A percentile compares a stretch with the other conserved stretches of the same genome.
phyloP scores from a whole-genome alignment of 92 coral and sea anemone species.

The Siderastrea siderea region DNA sequence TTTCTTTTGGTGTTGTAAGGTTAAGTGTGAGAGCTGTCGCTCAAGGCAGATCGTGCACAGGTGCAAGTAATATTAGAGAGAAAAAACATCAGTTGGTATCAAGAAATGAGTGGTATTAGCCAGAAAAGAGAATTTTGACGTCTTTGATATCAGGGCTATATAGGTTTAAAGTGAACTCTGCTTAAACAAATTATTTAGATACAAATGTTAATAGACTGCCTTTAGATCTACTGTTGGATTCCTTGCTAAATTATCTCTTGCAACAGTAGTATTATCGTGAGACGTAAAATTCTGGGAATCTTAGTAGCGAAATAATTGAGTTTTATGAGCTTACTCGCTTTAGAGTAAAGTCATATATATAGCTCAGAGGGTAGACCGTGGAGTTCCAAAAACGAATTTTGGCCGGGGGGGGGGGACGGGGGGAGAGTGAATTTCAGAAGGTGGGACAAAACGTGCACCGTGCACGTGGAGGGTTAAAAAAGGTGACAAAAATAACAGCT shows the following conservation, averaged over 20 bases:
- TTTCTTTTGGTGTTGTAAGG: constrained; percentile 95
- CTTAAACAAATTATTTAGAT: background rate
- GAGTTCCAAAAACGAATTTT: no score
- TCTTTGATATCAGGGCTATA: background rate
- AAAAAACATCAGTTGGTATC: background rate
- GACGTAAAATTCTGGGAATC: no score
- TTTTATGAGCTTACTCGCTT: no score
- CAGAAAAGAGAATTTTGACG: background rate
- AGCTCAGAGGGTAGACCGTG: no score
- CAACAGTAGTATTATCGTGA: no score
- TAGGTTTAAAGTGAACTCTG: background rate
- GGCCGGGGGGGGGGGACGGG: no score
- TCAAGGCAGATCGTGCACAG: constrained; percentile 75
- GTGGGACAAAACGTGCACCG: no score
- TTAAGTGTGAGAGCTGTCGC: constrained; percentile 87
- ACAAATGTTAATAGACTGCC: background rate
- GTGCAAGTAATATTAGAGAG: constrained; percentile 37
- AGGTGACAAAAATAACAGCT: no score
- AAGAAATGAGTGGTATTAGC: background rate
- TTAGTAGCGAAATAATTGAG: no score
- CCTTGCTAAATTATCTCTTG: background rate
- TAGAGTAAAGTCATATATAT: no score
- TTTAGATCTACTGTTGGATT: background rate
- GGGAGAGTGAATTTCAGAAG: no score
- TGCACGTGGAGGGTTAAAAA: no score